Conservation (phyloP, 2,113 vertebrate species). For the Hassar affinis region DNA sequence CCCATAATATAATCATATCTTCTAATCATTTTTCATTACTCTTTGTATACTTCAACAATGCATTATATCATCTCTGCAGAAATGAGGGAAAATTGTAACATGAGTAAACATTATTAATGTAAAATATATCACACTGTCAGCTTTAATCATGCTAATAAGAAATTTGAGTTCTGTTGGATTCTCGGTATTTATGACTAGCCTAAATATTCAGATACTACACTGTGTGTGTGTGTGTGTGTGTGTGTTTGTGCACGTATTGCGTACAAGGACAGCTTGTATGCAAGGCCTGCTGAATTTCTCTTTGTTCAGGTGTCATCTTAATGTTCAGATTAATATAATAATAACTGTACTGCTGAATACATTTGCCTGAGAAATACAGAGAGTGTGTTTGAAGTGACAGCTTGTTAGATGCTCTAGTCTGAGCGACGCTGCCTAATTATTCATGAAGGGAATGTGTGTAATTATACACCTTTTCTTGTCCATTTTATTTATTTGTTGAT, state of each 20-base stretch:
- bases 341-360: constrained; percentile 68
- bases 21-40: constrained; percentile 39
- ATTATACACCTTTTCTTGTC: constrained; percentile 81
- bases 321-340: constrained; percentile 69
- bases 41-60: constrained; percentile 30
- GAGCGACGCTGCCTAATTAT: constrained; percentile 83
- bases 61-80: constrained; percentile 29
- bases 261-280: constrained; percentile 36
- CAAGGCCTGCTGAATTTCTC: constrained; percentile 34
- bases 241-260: background rate
- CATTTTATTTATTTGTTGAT: constrained; percentile 50
- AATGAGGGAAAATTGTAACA: constrained; percentile 22
- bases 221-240: constrained; percentile 12
- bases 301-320: constrained; percentile 74
- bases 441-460: constrained; percentile 85
- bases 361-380: constrained; percentile 82
- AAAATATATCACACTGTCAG: background rate
- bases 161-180: background rate
- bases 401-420: constrained; percentile 83
- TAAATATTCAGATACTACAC: background rate
- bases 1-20: constrained; percentile 39
- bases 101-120: constrained; percentile 38
- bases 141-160: constrained; percentile 17
- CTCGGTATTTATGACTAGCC: background rate
- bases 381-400: constrained; percentile 83